Evolutionary conservation across 2,797 vertebrate species (phyloP).

Genomic region (Vireo griseus): DNA sequence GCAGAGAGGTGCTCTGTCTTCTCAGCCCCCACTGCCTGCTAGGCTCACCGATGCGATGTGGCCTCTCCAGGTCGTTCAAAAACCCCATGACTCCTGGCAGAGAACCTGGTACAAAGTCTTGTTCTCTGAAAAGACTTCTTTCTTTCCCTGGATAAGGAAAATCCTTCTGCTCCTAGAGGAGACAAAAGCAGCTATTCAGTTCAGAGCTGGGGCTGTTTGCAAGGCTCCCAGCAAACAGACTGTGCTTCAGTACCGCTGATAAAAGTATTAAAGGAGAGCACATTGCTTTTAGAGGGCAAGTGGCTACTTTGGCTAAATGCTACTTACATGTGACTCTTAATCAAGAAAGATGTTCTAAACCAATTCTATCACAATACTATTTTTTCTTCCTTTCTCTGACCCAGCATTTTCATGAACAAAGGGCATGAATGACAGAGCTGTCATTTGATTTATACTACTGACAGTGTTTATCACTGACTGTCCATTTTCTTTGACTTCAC

Average conservation of each 20-base stretch:
- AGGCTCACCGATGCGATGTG: rapidly evolving
- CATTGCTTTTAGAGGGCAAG: neutral
- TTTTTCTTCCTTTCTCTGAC: neutral
- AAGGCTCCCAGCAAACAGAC: neutral
- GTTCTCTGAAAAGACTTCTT: neutral
- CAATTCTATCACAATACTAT: neutral
- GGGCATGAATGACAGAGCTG: neutral
- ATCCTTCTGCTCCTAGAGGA: neutral
- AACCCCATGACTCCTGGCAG: neutral
- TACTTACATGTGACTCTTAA: neutral
- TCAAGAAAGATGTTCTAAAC: neutral
- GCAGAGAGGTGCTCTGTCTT: neutral
- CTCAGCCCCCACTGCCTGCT: rapidly evolving
- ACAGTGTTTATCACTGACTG: neutral
- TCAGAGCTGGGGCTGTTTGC: neutral
- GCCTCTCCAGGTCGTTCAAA: neutral
- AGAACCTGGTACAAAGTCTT: neutral
- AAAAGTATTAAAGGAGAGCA: neutral
- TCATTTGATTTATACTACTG: neutral
- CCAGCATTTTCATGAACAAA: neutral
- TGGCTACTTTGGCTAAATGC: neutral
- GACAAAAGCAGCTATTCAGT: conserved; percentile 2
- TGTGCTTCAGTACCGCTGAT: neutral
- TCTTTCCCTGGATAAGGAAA: neutral
- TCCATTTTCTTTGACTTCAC: neutral